Evolutionary conservation across 2,113 vertebrate species (phyloP), one percentile per base, ranked within the genome.

Genomic region (Engystomops pustulosus): DNA sequence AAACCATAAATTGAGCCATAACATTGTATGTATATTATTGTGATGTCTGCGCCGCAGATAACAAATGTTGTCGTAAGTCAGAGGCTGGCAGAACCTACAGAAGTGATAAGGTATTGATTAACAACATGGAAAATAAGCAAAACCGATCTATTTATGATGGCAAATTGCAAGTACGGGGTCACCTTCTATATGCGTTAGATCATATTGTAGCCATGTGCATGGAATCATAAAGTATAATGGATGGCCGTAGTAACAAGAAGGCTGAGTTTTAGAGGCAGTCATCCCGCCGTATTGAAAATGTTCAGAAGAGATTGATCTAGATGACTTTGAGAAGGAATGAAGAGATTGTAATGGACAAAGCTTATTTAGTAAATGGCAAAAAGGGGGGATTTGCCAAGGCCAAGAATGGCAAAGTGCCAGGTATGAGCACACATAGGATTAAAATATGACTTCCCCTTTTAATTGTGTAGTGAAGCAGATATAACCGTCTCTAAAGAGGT

Each of bases 71-170:
- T 75, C 81, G n/a, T 90, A 90, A 91, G 86, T 91, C 88, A 91
- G 79, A 51, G 44, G 86, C 23, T 38, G 36, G 74, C 79, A 84
- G 87, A 88, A 84, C 87, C 83, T 20, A 38, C 83, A 88, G 75
- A 84, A 90, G 85, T 85, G 90, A 88, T 92, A 88, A 91, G 92
- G 89, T 87, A 89, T 81, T 88, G 89, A 87, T 87, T 87, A 87
- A 88, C 86, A 89, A 49, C 88, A 84, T 12, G 80, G 88, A 79
- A 45, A 83, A 89, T 91, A 83, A 90, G 88, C 89, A 89, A 86
- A 87, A 85, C 87, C 86, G 30, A 88, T 88, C 83, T 88, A 87
- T 91, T 91, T 91, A 90, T 87, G 76, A 87, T 69, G n/a, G 45
- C 80, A 55, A 92, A 86, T 87, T 90, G 88, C 74, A 85, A 85